Evolutionary conservation across 2,888 invertebrate species (phyloP).

Genomic region (Agrilus biguttatus): DNA sequence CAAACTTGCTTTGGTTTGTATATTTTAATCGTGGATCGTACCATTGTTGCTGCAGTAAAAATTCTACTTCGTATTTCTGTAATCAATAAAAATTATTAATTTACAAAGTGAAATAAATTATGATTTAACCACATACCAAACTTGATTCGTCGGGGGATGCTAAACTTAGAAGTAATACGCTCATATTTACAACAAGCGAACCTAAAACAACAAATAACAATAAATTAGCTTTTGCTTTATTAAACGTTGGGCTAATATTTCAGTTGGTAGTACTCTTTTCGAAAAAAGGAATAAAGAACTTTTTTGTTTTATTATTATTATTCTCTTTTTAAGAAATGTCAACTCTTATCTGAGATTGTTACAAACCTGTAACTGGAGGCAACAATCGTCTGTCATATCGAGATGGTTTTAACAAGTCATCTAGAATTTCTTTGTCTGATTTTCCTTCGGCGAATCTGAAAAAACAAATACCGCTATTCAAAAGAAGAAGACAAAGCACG

Average conservation of each 20-base stretch:
- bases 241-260: too few relatives aligned
- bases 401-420: conserved; percentile 72
- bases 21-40: conserved; percentile 78
- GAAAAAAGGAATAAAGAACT: too few relatives aligned
- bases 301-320: too few relatives aligned
- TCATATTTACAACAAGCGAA: conserved; percentile 85
- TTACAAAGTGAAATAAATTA: neutral
- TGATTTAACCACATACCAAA: conserved; percentile 54
- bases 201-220: conserved; percentile 40
- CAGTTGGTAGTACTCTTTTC: too few relatives aligned
- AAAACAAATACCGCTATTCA: conserved; percentile 18
- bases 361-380: conserved; percentile 76
- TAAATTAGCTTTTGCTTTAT: too few relatives aligned
- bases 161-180: conserved; percentile 83
- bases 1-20: conserved; percentile 76
- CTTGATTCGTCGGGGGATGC: conserved; percentile 94
- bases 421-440: conserved; percentile 86
- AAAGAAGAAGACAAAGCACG: too few relatives aligned
- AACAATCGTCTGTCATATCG: conserved; percentile 87
- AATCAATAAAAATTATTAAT: conserved; percentile 16
- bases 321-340: too few relatives aligned
- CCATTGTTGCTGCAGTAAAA: conserved; percentile 88
- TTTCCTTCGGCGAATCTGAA: conserved; percentile 79
- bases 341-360: neutral
- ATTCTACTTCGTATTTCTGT: conserved; percentile 94